Conservation (phyloP, 2,113 vertebrate genomes). For the Nycticryphes semicollaris region DNA sequence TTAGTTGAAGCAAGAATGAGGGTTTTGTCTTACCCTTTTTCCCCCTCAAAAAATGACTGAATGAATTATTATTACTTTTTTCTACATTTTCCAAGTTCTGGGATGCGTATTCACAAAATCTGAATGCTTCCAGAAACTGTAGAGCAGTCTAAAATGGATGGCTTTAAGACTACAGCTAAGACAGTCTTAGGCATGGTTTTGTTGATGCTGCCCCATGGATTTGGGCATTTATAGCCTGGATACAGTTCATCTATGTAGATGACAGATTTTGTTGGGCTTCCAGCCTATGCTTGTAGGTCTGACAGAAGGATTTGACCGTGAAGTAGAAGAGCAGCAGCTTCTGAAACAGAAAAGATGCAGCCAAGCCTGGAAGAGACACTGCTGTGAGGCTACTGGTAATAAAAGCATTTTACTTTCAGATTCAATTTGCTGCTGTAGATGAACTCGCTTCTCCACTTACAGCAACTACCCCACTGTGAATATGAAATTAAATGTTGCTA, state of each 20-base stretch:
- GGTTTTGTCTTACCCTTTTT: background rate
- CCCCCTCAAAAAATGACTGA: background rate
- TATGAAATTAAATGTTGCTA: background rate
- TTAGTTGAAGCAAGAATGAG: background rate
- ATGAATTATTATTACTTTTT: background rate
- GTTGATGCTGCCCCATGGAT: background rate
- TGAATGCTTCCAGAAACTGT: background rate
- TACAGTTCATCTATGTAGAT: background rate
- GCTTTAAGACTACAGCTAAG: background rate
- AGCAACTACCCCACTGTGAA: background rate
- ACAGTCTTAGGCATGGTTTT: background rate
- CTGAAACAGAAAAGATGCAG: background rate
- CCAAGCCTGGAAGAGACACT: background rate
- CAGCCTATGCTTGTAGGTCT: background rate
- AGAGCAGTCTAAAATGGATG: background rate
- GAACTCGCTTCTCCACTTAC: background rate
- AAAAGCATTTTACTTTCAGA: slow-evolving; percentile 20
- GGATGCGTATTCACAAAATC: background rate
- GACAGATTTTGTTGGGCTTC: background rate
- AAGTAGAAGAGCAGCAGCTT: background rate
- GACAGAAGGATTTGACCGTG: background rate
- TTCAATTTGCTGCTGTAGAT: background rate
- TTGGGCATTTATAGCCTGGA: background rate
- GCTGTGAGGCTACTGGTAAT: background rate
- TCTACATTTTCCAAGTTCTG: background rate